Conservation (phyloP, 2,113 vertebrate genomes). For the Thamnophis sirtalis region DNA sequence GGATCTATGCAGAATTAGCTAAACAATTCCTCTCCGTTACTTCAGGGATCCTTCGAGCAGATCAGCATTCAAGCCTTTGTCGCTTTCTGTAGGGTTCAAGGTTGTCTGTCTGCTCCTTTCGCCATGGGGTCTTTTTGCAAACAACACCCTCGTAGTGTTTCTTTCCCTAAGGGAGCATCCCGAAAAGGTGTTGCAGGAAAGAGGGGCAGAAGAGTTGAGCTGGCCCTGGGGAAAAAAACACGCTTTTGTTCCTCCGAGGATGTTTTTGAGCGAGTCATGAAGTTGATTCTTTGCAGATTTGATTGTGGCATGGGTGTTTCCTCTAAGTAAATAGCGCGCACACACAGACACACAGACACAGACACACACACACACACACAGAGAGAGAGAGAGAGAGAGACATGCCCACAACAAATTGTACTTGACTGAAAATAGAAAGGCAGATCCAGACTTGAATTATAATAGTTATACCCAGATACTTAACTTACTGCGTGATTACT, state of each 20-base stretch:
- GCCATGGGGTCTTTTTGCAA: conserved; percentile 30
- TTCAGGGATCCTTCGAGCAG: conserved; percentile 73
- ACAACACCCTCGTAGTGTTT: conserved; percentile 57
- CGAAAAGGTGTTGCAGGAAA: conserved; percentile 36
- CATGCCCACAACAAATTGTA: neutral
- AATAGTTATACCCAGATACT: conserved; percentile 63
- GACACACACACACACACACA: neutral
- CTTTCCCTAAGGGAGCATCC: conserved; percentile 48
- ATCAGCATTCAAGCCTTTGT: conserved; percentile 60
- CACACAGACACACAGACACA: neutral
- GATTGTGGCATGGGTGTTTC: neutral
- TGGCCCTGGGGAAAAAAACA: conserved; percentile 24
- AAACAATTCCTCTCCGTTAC: conserved; percentile 81
- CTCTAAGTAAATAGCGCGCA: conserved; percentile 9
- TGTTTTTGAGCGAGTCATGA: conserved; percentile 34
- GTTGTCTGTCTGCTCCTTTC: neutral
- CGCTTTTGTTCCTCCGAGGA: neutral
- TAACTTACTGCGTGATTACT: conserved; percentile 75
- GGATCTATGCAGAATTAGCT: conserved; percentile 77
- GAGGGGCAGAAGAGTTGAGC: conserved; percentile 43
- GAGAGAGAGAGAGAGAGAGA: no score
- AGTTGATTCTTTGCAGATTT: conserved; percentile 19
- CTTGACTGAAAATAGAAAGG: conserved; percentile 24
- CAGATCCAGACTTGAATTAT: conserved; percentile 37
- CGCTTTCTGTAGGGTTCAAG: conserved; percentile 38